phyloP scores from a whole-genome alignment of 2,797 vertebrate genomes.

The Dendrocincla fuliginosa region DNA sequence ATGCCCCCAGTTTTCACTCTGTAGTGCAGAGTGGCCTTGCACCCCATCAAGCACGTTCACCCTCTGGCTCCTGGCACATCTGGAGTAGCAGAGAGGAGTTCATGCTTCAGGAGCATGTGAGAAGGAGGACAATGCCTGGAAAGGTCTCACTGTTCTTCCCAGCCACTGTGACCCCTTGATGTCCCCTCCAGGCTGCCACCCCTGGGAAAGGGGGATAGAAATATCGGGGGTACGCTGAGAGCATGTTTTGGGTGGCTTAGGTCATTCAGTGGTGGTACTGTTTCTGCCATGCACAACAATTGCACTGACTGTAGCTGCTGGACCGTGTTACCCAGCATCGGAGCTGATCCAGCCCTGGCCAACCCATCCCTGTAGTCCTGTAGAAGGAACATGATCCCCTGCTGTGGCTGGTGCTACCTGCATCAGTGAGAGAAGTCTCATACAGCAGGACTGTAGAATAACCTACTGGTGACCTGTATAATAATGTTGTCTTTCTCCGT shows the following conservation, averaged over 20 bases:
- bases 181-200: neutral
- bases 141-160: neutral
- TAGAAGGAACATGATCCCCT: fast-evolving
- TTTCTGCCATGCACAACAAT: neutral
- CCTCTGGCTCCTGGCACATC: neutral
- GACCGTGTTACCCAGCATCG: neutral
- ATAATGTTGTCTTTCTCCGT: slow-evolving; percentile 22
- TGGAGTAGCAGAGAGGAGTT: neutral
- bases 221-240: fast-evolving
- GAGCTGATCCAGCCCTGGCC: neutral
- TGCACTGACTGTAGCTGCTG: fast-evolving
- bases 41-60: fast-evolving
- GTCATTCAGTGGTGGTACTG: neutral
- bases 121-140: neutral
- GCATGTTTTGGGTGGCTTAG: fast-evolving
- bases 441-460: neutral
- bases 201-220: neutral
- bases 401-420: neutral
- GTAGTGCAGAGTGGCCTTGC: neutral
- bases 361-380: neutral
- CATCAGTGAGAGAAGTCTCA: neutral
- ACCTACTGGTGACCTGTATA: slow-evolving; percentile 49
- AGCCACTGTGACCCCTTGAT: neutral
- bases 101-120: neutral
- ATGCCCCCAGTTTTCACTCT: neutral